phyloP scores from a whole-genome alignment of 2,888 invertebrate species.

The Theodoxus fluviatilis region DNA sequence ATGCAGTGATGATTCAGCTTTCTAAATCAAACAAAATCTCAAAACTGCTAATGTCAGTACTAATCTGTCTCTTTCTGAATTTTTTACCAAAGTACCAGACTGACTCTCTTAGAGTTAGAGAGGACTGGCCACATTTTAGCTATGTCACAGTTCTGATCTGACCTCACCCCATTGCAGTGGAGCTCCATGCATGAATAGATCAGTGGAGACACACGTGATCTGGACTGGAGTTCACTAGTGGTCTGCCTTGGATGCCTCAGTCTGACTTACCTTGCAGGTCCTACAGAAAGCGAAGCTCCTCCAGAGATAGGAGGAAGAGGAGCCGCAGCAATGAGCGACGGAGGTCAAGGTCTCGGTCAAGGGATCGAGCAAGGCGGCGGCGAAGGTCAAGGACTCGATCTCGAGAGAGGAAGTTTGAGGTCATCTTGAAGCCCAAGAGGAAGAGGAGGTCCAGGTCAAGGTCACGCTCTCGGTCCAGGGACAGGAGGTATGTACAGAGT shows the following conservation, averaged over 20 bases:
- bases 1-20: no score
- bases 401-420: slow-evolving; percentile 39
- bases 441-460: slow-evolving; percentile 28
- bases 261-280: slow-evolving; percentile 39
- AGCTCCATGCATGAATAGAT: no score
- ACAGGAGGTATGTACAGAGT: slow-evolving; percentile 11
- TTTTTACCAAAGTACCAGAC: no score
- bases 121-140: no score
- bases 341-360: slow-evolving; percentile 37
- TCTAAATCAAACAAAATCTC: no score
- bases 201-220: neutral
- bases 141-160: no score
- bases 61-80: no score
- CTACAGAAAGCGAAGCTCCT: slow-evolving; percentile 44
- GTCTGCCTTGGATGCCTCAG: neutral
- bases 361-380: slow-evolving; percentile 47
- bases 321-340: slow-evolving; percentile 39
- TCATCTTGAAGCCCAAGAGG: slow-evolving; percentile 31
- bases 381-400: slow-evolving; percentile 47
- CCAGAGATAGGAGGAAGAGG: slow-evolving; percentile 43
- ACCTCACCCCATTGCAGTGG: no score
- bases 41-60: no score
- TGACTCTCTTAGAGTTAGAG: no score
- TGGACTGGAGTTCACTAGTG: neutral
- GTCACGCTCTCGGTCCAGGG: slow-evolving; percentile 27